Conservation (phyloP, 1,140 invertebrate genomes). For the Dryas iulia region DNA sequence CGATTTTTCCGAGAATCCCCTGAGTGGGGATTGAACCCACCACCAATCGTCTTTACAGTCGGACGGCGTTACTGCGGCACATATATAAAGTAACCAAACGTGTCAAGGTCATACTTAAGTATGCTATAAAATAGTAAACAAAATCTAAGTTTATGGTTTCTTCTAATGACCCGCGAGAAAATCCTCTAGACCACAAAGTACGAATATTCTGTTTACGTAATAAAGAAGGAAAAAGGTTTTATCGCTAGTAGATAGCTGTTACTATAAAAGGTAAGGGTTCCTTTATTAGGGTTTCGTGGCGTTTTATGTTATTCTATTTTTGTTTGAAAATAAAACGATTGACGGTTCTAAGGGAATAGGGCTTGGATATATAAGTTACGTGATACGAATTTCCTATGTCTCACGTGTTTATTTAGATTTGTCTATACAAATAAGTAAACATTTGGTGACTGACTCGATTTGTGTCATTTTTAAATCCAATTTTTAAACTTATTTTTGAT, state of each 20-base stretch:
- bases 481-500: too few relatives aligned
- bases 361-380: not conserved
- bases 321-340: not conserved
- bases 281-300: constrained; percentile 22
- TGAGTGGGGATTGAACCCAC: too few relatives aligned
- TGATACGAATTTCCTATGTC: not conserved
- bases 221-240: constrained; percentile 19
- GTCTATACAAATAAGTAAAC: not conserved
- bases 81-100: too few relatives aligned
- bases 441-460: too few relatives aligned
- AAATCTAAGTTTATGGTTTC: not conserved
- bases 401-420: not conserved
- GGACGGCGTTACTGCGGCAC: too few relatives aligned
- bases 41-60: too few relatives aligned
- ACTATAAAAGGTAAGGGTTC: constrained; percentile 12
- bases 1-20: too few relatives aligned
- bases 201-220: constrained; percentile 8
- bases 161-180: not conserved
- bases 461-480: too few relatives aligned
- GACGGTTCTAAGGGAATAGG: not conserved
- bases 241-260: constrained; percentile 15
- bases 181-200: not conserved
- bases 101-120: too few relatives aligned
- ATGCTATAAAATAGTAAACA: not conserved
- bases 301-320: constrained; percentile 9